Conservation (phyloP, 2,797 vertebrate genomes). For the Chloroceryle amazona region DNA sequence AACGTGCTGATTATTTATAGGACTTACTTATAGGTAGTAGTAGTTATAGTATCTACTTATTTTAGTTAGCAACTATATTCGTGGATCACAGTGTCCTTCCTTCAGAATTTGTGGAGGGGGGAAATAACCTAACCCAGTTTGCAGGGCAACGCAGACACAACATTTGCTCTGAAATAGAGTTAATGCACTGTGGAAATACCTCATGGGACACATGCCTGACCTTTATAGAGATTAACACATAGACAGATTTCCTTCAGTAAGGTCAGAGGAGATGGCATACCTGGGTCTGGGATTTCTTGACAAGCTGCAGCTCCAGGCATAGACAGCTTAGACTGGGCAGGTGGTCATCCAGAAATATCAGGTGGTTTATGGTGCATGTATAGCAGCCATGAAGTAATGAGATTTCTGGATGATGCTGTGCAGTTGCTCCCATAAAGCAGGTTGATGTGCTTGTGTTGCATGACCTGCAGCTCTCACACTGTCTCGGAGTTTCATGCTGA, state of each 20-base stretch:
- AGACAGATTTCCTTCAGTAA: background rate
- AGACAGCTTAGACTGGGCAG: background rate
- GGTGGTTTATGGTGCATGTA: background rate
- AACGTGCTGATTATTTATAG: background rate
- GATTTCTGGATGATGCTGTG: background rate
- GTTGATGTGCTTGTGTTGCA: background rate
- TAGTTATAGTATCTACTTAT: background rate
- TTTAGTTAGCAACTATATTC: background rate
- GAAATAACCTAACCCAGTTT: background rate
- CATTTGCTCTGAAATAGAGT: background rate
- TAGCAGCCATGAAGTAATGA: background rate
- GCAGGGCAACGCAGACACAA: background rate
- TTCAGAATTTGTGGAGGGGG: background rate
- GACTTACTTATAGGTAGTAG: background rate
- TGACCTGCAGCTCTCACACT: fast-evolving
- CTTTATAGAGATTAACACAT: fast-evolving
- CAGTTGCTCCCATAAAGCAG: fast-evolving
- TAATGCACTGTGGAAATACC: background rate
- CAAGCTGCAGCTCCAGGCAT: background rate
- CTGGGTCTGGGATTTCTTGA: background rate
- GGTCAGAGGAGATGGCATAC: background rate
- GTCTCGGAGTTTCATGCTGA: background rate
- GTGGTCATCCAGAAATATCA: background rate
- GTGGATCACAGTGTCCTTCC: background rate
- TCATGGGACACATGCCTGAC: fast-evolving